These are phyloP conservation scores for Takifugu flavidus DNA, from an alignment of 2,113 vertebrate species.

Conservation along the genomic window DNA sequence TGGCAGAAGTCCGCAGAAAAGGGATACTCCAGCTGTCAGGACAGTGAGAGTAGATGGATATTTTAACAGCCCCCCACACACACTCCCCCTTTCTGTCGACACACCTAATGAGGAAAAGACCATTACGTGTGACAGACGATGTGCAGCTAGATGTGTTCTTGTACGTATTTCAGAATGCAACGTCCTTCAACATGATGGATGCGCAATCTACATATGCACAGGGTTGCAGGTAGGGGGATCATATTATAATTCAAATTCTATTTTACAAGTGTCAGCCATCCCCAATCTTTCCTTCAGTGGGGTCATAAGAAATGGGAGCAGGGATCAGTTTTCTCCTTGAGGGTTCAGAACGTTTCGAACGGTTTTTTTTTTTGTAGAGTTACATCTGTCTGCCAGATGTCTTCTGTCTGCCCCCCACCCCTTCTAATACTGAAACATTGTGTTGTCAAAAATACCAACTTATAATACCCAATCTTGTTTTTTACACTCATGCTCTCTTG, in stretches of 20 bases:
- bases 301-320: background rate
- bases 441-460: no score
- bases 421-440: no score
- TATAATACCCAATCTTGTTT: no score
- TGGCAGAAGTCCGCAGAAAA: conserved; percentile 42
- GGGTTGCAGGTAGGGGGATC: background rate
- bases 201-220: background rate
- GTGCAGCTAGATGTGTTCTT: background rate
- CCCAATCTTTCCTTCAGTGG: background rate
- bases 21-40: conserved; percentile 31
- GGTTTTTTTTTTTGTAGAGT: background rate
- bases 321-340: background rate
- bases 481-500: no score
- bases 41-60: conserved; percentile 14
- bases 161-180: conserved; percentile 7
- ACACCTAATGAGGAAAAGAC: conserved; percentile 12
- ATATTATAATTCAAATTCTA: background rate
- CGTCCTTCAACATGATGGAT: background rate
- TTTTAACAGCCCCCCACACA: conserved; percentile 3
- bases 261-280: background rate
- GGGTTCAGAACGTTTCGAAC: background rate
- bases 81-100: conserved; percentile 26
- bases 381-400: no score
- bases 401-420: no score
- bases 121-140: conserved; percentile 8